Evolutionary conservation across 2,888 invertebrate genomes (phyloP).

Genomic region (Nemapogon koenigi): DNA sequence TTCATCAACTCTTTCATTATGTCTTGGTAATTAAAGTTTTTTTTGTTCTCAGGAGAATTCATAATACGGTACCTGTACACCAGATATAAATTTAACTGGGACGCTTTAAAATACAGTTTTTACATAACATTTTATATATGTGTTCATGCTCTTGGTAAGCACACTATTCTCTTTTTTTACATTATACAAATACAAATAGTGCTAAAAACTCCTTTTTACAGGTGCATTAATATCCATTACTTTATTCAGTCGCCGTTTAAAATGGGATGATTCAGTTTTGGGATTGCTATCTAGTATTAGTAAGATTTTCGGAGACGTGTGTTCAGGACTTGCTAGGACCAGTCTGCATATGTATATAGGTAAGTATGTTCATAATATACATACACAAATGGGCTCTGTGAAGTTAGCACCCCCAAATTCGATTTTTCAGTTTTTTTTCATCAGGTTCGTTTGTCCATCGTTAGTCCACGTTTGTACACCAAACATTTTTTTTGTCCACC

Average conservation of each 20-base stretch:
- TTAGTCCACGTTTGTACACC: neutral
- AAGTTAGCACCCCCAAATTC: neutral
- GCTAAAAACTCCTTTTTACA: constrained; percentile 20
- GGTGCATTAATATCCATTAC: constrained; percentile 49
- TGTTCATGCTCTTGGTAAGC: constrained; percentile 42
- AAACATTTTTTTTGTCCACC: too few relatives aligned
- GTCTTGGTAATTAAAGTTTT: neutral
- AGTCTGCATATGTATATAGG: constrained; percentile 43
- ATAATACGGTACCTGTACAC: constrained; percentile 52
- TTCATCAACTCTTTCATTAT: neutral
- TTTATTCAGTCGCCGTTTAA: constrained; percentile 38
- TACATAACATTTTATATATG: constrained; percentile 46
- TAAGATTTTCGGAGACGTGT: constrained; percentile 35
- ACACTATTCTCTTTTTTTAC: neutral
- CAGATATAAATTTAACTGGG: constrained; percentile 55
- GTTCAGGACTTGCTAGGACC: constrained; percentile 35
- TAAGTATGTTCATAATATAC: constrained; percentile 17
- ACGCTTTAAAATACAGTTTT: constrained; percentile 50
- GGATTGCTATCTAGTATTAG: constrained; percentile 42
- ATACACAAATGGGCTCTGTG: neutral
- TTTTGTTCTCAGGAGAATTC: constrained; percentile 39
- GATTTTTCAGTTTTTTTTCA: neutral
- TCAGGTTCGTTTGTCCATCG: neutral
- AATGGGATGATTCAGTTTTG: constrained; percentile 44
- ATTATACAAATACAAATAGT: neutral